Percentiles rank a stretch among this genome's conserved stretches.
Conservation (phyloP, 2,113 vertebrate genomes). For the Zonotrichia leucophrys region DNA sequence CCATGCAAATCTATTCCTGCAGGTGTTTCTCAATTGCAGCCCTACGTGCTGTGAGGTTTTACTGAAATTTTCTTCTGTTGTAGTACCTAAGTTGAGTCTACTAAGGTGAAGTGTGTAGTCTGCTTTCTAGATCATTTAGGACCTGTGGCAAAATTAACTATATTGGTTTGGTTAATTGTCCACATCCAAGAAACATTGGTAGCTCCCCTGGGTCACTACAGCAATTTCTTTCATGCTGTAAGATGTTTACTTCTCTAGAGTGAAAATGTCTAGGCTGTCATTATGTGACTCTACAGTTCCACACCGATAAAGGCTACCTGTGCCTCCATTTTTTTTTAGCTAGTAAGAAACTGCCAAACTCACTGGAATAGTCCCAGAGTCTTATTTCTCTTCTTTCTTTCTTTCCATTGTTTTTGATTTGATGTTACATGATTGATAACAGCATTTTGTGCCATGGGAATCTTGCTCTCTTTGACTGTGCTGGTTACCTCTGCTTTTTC, state of each 20-base stretch:
- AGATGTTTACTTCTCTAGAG: not conserved
- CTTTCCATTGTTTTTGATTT: not conserved
- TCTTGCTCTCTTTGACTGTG: not conserved
- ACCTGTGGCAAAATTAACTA: conserved; percentile 45
- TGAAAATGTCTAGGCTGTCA: not conserved
- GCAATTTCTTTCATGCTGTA: conserved; percentile 9
- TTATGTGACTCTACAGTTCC: not conserved
- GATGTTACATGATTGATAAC: not conserved
- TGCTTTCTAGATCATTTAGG: conserved; percentile 42
- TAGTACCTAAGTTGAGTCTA: not conserved
- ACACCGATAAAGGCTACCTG: not conserved
- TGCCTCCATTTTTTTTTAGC: not conserved
- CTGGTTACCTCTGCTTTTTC: not conserved
- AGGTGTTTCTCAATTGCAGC: not conserved
- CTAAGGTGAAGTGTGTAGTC: not conserved
- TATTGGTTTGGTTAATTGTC: conserved; percentile 49
- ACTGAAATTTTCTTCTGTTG: not conserved
- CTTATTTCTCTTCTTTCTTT: not conserved
- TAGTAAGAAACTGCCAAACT: not conserved
- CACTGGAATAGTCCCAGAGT: not conserved
- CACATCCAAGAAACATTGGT: not conserved
- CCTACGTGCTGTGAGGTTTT: not conserved
- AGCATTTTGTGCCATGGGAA: not conserved
- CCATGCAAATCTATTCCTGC: not conserved
- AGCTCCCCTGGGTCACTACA: conserved; percentile 1